Conservation (phyloP, 1,140 invertebrate genomes). For the Frieseomelitta varia region DNA sequence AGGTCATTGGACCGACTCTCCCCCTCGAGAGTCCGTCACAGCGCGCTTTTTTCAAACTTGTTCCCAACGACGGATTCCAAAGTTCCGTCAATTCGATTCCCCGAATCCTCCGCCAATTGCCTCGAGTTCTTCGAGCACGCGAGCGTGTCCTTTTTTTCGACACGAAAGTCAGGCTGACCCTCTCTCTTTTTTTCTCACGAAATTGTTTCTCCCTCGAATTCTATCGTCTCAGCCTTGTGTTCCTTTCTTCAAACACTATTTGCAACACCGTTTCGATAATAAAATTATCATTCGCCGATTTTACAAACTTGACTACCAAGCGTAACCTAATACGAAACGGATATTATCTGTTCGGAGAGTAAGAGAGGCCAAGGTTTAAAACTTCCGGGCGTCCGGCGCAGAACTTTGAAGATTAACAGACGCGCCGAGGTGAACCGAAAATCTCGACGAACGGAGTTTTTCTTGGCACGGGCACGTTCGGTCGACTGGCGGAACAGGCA, state of each 20-base stretch:
- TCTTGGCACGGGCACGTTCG: conserved; percentile 49
- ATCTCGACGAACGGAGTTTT: conserved; percentile 18
- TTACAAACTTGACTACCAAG: no score
- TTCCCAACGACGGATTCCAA: neutral
- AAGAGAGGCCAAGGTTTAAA: no score
- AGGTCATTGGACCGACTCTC: conserved; percentile 45
- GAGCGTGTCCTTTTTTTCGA: neutral
- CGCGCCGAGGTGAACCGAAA: no score
- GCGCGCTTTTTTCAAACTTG: neutral
- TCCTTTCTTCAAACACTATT: neutral
- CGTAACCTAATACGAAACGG: no score
- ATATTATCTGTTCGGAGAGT: no score
- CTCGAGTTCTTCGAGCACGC: no score
- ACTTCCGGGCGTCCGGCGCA: neutral
- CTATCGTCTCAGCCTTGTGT: neutral
- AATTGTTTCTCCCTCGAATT: neutral
- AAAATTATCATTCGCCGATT: no score
- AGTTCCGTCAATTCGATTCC: neutral
- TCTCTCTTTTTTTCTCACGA: neutral
- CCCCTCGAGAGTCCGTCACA: neutral
- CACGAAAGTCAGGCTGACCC: neutral
- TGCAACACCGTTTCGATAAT: no score
- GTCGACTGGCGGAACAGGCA: conserved; percentile 35
- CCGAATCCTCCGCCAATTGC: no score
- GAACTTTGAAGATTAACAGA: neutral